Evolutionary conservation across 2,888 invertebrate genomes (phyloP).

Genomic region (Chrysodeixis includens): DNA sequence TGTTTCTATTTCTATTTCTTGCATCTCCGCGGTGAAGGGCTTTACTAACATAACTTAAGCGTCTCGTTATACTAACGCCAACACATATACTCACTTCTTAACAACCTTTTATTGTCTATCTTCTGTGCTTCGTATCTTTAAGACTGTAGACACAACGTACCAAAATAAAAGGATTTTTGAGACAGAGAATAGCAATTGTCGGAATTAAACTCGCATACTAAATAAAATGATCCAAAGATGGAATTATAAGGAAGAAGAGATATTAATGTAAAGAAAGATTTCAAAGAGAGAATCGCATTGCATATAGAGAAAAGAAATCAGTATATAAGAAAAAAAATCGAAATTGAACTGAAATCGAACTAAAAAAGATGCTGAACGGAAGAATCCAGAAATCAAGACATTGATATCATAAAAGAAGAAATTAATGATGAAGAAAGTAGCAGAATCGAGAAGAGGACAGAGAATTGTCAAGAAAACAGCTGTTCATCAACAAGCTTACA

Average conservation of each 20-base stretch:
- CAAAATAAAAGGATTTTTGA: neutral
- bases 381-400: neutral
- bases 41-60: slow-evolving; percentile 59
- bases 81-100: slow-evolving; percentile 59
- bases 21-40: slow-evolving; percentile 43
- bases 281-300: neutral
- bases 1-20: slow-evolving; percentile 19
- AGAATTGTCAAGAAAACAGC: slow-evolving; percentile 3
- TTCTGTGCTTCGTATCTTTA: slow-evolving; percentile 32
- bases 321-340: neutral
- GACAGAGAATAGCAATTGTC: neutral
- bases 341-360: neutral
- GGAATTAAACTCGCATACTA: neutral
- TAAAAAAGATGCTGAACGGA: neutral
- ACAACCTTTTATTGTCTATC: slow-evolving; percentile 40
- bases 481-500: neutral
- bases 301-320: too few relatives aligned
- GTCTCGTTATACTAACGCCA: slow-evolving; percentile 62
- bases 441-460: neutral
- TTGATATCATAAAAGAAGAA: too few relatives aligned
- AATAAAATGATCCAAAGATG: too few relatives aligned
- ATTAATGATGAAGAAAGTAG: neutral
- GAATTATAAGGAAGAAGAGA: too few relatives aligned
- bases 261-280: too few relatives aligned
- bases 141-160: slow-evolving; percentile 10